phyloP scores from a whole-genome alignment of 2,888 invertebrate genomes.

The Drosophila melanocephala region DNA sequence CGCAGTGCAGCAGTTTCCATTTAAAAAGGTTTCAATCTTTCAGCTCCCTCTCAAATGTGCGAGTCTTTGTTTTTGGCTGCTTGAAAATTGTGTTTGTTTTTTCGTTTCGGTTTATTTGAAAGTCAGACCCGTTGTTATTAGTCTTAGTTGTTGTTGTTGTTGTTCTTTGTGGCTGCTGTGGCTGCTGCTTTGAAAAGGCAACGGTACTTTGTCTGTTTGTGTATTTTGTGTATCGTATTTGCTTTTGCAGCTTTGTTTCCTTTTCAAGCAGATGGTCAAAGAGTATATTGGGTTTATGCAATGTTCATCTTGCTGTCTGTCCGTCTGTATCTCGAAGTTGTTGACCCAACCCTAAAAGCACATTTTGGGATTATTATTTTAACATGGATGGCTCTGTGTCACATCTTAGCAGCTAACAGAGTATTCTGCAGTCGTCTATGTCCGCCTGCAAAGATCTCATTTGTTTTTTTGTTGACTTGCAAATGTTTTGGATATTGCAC shows the following conservation, averaged over 20 bases:
- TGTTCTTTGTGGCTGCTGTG: slow-evolving; percentile 15
- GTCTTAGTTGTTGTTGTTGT: slow-evolving; percentile 5
- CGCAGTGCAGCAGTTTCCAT: slow-evolving; percentile 9
- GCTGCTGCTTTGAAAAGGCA: slow-evolving; percentile 36
- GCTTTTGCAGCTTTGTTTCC: slow-evolving; percentile 26
- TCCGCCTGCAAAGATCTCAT: background rate
- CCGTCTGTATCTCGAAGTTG: background rate
- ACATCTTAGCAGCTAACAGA: background rate
- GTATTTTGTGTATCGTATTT: slow-evolving; percentile 29
- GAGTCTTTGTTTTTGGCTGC: slow-evolving; percentile 18
- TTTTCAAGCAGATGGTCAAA: slow-evolving; percentile 24
- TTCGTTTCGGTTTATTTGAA: slow-evolving; percentile 45
- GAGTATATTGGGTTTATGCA: background rate
- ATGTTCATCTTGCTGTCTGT: background rate
- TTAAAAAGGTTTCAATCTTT: slow-evolving; percentile 28
- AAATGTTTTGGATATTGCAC: slow-evolving; percentile 53
- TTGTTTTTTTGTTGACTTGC: slow-evolving; percentile 25
- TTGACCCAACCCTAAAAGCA: background rate
- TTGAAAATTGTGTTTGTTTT: slow-evolving; percentile 19
- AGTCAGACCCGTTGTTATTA: slow-evolving; percentile 40
- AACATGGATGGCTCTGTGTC: background rate
- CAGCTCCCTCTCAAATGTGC: slow-evolving; percentile 37
- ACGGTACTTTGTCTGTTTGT: slow-evolving; percentile 56
- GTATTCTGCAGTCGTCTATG: background rate
- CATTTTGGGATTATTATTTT: background rate